phyloP scores from a whole-genome alignment of 2,888 invertebrate genomes.

The Metellina segmentata region DNA sequence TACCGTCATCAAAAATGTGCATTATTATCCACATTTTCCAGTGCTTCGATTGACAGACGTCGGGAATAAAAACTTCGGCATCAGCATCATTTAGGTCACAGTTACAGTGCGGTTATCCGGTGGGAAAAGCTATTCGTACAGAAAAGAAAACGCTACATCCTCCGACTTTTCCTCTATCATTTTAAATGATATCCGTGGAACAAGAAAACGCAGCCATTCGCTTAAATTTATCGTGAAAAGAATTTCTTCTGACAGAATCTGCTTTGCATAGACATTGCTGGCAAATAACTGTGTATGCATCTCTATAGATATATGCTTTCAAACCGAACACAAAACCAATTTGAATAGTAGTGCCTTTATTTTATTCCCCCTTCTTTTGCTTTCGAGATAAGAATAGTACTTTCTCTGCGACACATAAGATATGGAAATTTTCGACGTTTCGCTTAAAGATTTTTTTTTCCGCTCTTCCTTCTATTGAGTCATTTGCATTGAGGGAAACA shows the following conservation, averaged over 20 bases:
- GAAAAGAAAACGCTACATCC: conserved; percentile 4
- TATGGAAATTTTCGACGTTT: conserved; percentile 44
- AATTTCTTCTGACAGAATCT: conserved; percentile 54
- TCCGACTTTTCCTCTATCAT: conserved; percentile 41
- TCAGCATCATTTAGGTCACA: neutral
- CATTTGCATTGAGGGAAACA: conserved; percentile 36
- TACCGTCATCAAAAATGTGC: too few species aligned
- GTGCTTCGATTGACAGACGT: neutral
- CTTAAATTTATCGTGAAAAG: conserved; percentile 46
- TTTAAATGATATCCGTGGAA: conserved; percentile 42
- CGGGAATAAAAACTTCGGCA: conserved; percentile 4
- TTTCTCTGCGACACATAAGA: conserved; percentile 48
- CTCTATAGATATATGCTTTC: conserved; percentile 17
- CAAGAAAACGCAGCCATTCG: conserved; percentile 53
- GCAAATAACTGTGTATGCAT: conserved; percentile 33
- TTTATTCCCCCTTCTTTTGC: conserved; percentile 18
- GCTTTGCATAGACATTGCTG: conserved; percentile 65
- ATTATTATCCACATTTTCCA: neutral
- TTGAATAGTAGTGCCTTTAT: conserved; percentile 51
- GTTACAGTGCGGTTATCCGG: neutral
- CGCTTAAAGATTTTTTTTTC: conserved; percentile 9
- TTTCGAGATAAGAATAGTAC: conserved; percentile 36
- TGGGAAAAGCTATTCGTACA: neutral
- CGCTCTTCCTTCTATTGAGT: neutral
- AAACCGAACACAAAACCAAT: conserved; percentile 58